Evolutionary conservation across 2,797 vertebrate genomes (phyloP), one percentile per base, ranked within the genome.

Genomic region (Megaceryle alcyon): DNA sequence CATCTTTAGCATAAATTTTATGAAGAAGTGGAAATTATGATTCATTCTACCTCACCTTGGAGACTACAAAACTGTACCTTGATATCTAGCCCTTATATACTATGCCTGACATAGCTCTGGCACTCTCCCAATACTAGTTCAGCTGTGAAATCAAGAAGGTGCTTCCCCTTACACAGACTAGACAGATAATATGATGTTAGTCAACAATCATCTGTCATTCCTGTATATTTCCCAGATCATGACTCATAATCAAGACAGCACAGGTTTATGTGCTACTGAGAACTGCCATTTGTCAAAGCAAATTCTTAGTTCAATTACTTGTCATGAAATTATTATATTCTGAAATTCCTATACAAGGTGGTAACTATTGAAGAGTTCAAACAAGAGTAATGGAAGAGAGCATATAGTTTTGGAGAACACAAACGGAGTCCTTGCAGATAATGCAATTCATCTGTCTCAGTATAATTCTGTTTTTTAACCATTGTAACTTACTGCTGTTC

Each of bases 231-330:
- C 48, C 35, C 56, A 90, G 81, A 86, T 69, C 31, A 53, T 33
- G 51, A 90, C 15, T 90, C 56, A 71, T 77, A 64, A 51, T 57
- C 66, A 90, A 82, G 66, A 79, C 12, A 12, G 1, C 31, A 69
- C 29, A 72, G 86, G 78, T 82, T 1, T 90, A 80, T 76, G 44
- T 63, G 68, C 60, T 84, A 66, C 64, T 53, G 31, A 82, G 63
- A 95, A 60, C 41, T 73, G 39, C 57, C 51, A 91, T 72, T 92
- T 95, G 31, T 91, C 85, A 94, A 84, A 73, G 56, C 19, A 82
- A 39, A 48, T 7, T 81, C 81, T 63, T 56, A 60, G 57, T 57
- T 16, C 39, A 76, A 68, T 76, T 66, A 77, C 35, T 60, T 85
- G 44, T 2, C 69, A 28, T 1, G 5, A 87, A 90, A 92, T 51